These are phyloP conservation scores for Cordilura impudica DNA, from an alignment of 2,888 invertebrate genomes.

Conservation along the genomic window DNA sequence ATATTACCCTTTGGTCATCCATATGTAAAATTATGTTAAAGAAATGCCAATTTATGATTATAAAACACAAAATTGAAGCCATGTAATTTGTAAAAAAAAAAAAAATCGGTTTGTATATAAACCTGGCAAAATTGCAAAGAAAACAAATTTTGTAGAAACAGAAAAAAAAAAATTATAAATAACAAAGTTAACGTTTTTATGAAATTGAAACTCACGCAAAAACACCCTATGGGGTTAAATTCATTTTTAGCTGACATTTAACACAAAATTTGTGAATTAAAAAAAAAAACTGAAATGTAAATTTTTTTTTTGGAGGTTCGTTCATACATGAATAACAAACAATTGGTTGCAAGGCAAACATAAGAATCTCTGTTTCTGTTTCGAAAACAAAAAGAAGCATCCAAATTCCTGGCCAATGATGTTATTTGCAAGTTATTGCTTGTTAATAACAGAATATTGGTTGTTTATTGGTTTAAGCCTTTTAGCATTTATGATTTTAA, in stretches of 20 bases:
- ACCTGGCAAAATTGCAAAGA: background rate
- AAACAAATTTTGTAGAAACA: too few species aligned
- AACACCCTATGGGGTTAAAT: conserved; percentile 11
- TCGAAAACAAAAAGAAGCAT: too few species aligned
- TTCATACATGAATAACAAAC: too few species aligned
- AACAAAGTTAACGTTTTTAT: background rate
- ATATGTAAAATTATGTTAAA: conserved; percentile 47
- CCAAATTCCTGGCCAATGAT: too few species aligned
- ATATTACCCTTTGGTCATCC: conserved; percentile 50
- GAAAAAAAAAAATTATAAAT: too few species aligned
- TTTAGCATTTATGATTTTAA: background rate
- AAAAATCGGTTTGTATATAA: background rate
- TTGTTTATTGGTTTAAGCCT: background rate
- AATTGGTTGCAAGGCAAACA: background rate
- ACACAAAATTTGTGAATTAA: background rate
- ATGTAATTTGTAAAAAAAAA: background rate
- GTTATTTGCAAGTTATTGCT: background rate
- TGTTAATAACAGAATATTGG: background rate
- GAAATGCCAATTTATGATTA: background rate
- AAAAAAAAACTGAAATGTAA: background rate
- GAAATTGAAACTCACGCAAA: background rate
- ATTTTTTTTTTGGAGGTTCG: background rate
- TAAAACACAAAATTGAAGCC: background rate
- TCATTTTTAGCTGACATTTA: background rate
- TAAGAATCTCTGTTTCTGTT: background rate